Evolutionary conservation across 2,888 invertebrate genomes (phyloP).

Genomic region (Plagiodera versicolora): DNA sequence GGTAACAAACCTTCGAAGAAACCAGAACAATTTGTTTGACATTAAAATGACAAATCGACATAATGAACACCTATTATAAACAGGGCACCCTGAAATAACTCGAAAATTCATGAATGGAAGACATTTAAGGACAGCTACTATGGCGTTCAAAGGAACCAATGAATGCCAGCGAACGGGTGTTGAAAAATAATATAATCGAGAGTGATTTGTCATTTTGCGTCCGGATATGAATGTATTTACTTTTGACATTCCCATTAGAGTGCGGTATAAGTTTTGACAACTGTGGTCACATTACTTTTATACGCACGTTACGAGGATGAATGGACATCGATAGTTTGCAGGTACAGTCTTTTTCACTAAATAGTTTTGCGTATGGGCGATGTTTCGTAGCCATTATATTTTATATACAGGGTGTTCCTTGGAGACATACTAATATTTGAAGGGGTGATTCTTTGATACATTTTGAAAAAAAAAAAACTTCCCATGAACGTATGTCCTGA

Average conservation of each 20-base stretch:
- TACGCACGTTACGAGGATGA: background rate
- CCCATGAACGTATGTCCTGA: no score
- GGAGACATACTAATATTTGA: no score
- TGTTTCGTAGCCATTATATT: no score
- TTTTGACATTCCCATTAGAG: conserved; percentile 20
- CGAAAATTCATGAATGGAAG: conserved; percentile 38
- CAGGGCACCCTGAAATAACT: conserved; percentile 31
- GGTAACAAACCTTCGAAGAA: conserved; percentile 28
- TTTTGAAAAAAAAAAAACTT: no score
- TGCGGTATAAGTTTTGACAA: conserved; percentile 3
- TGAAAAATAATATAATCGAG: conserved; percentile 28
- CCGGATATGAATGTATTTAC: conserved; percentile 22
- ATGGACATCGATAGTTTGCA: background rate
- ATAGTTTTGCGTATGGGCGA: no score
- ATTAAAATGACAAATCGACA: conserved; percentile 45
- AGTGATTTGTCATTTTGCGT: conserved; percentile 26
- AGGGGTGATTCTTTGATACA: no score
- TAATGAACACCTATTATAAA: conserved; percentile 35
- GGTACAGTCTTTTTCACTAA: no score
- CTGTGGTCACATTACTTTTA: conserved; percentile 5
- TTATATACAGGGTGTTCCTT: no score
- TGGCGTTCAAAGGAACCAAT: conserved; percentile 14
- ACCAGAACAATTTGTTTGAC: conserved; percentile 45
- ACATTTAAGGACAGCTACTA: conserved; percentile 34
- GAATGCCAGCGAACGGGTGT: conserved; percentile 30